phyloP scores from a whole-genome alignment of 2,113 vertebrate genomes.

The Chaetodon auriga region DNA sequence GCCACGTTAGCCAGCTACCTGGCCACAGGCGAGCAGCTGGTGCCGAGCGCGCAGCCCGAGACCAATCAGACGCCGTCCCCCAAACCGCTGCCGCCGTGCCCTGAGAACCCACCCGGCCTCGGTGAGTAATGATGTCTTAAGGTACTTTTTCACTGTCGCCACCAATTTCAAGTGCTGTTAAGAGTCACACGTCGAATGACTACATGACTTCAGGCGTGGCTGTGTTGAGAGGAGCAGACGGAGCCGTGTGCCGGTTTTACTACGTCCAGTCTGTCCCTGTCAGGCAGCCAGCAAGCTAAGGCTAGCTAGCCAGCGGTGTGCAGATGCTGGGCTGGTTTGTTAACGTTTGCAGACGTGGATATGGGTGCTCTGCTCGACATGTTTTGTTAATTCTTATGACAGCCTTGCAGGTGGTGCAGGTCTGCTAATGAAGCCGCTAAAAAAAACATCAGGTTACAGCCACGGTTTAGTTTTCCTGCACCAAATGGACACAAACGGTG shows the following conservation, averaged over 20 bases:
- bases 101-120: constrained; percentile 91
- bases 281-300: background rate
- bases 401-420: background rate
- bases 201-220: background rate
- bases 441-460: background rate
- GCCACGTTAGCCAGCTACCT: constrained; percentile 86
- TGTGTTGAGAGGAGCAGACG: no score
- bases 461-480: no score
- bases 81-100: constrained; percentile 92
- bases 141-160: background rate
- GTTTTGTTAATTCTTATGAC: background rate
- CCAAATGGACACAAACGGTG: background rate
- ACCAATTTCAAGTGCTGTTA: background rate
- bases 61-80: constrained; percentile 87
- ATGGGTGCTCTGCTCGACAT: background rate
- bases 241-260: no score
- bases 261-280: background rate
- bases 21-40: constrained; percentile 81
- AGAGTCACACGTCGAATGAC: background rate
- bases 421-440: background rate
- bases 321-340: background rate
- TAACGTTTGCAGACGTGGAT: constrained; percentile 5
- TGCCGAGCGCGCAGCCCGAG: constrained; percentile 85
- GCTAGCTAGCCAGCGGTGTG: background rate
- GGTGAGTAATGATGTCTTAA: constrained; percentile 83